Conservation (phyloP, 2,888 invertebrate species). For the Deladenus siricidicola region DNA sequence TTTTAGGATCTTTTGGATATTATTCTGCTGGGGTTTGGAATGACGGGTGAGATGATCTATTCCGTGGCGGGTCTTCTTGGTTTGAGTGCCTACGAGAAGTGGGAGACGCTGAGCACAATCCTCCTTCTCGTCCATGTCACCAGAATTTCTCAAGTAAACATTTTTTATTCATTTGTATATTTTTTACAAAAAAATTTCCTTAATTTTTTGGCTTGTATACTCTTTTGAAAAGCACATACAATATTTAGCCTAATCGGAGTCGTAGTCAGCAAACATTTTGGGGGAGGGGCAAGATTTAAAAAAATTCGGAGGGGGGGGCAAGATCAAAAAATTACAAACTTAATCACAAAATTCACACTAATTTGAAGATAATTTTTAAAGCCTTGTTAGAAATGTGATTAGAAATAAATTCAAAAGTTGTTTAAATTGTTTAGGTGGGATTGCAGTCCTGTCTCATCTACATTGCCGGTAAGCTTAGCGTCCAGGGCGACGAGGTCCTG, state of each 20-base stretch:
- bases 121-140: conserved; percentile 41
- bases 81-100: conserved; percentile 33
- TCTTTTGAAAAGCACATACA: no score
- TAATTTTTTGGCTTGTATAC: no score
- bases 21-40: conserved; percentile 42
- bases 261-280: no score
- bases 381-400: no score
- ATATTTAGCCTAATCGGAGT: no score
- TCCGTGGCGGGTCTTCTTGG: conserved; percentile 49
- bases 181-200: no score
- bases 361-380: not conserved
- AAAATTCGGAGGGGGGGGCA: no score
- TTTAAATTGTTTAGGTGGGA: conserved; percentile 34
- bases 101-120: conserved; percentile 34
- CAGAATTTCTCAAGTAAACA: conserved; percentile 37
- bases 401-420: not conserved
- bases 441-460: conserved; percentile 45
- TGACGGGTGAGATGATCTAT: conserved; percentile 48
- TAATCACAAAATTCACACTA: no score
- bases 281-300: no score
- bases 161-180: no score
- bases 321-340: no score
- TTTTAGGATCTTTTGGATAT: conserved; percentile 45
- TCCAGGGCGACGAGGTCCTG: conserved; percentile 32
- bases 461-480: conserved; percentile 43